phyloP scores from a whole-genome alignment of 2,888 invertebrate species.

The Sepiola atlantica region DNA sequence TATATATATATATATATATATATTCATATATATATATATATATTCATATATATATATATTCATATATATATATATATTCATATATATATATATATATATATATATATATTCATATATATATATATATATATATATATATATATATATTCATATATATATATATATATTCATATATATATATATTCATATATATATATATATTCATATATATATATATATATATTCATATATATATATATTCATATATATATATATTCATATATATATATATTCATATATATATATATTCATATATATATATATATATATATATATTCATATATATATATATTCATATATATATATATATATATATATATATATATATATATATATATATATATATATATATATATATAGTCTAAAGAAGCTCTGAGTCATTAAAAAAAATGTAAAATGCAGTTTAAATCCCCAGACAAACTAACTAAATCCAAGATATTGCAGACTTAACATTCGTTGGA shows the following conservation, averaged over 20 bases:
- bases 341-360: constrained; percentile 1
- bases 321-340: constrained; percentile 36
- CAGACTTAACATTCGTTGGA: no score
- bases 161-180: background rate
- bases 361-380: constrained; percentile 35
- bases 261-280: background rate
- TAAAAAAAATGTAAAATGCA: no score
- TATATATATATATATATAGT: constrained; percentile 36
- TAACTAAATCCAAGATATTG: no score
- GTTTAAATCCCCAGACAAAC: no score
- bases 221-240: background rate
- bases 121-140: constrained; percentile 33
- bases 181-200: background rate
- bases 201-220: background rate
- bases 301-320: background rate
- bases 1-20: constrained; percentile 40
- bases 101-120: background rate
- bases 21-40: background rate
- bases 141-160: background rate
- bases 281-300: constrained; percentile 33
- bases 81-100: background rate
- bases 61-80: background rate
- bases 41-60: background rate
- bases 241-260: background rate
- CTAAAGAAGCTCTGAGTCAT: no score